These are phyloP conservation scores for Coelopa frigida DNA, from an alignment of 1,140 invertebrate genomes.

Conservation along the genomic window DNA sequence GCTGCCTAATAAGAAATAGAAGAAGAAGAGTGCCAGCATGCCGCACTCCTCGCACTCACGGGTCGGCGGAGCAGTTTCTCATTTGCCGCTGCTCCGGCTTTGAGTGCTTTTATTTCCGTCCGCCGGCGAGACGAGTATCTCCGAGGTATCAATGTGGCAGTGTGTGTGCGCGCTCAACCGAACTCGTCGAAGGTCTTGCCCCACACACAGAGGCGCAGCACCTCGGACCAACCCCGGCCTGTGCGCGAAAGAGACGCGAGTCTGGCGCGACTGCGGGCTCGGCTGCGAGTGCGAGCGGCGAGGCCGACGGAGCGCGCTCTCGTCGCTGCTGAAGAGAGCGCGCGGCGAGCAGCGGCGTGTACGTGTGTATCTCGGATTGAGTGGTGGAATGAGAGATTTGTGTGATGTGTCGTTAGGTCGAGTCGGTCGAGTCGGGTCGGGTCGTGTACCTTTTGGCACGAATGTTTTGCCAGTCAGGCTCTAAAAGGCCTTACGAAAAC, in stretches of 20 bases:
- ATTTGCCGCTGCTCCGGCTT: neutral
- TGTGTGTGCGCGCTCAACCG: slow-evolving; percentile 24
- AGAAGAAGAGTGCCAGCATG: too few relatives aligned
- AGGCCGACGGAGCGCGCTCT: slow-evolving; percentile 15
- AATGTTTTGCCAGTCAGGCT: slow-evolving; percentile 47
- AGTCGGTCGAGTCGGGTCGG: slow-evolving; percentile 46
- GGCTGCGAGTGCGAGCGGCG: slow-evolving; percentile 19
- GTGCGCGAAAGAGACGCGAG: slow-evolving; percentile 3
- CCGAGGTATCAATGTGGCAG: neutral
- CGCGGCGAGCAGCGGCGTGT: slow-evolving; percentile 13
- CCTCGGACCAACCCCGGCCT: neutral
- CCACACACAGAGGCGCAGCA: slow-evolving; percentile 18
- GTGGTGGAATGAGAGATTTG: slow-evolving; percentile 43
- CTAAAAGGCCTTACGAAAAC: slow-evolving; percentile 46
- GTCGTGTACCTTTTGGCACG: slow-evolving; percentile 48
- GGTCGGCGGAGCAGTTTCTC: too few relatives aligned
- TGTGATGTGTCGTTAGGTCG: slow-evolving; percentile 46
- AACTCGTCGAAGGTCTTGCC: slow-evolving; percentile 43
- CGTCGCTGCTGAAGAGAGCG: slow-evolving; percentile 9
- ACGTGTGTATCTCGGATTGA: slow-evolving; percentile 13
- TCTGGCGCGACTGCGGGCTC: neutral
- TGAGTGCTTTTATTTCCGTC: slow-evolving; percentile 4
- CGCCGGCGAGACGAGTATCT: too few relatives aligned
- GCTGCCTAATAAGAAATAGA: too few relatives aligned
- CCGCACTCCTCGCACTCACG: too few relatives aligned